These are phyloP conservation scores for Agriopis aurantiaria DNA, from an alignment of 2,888 invertebrate species.

Conservation along the genomic window DNA sequence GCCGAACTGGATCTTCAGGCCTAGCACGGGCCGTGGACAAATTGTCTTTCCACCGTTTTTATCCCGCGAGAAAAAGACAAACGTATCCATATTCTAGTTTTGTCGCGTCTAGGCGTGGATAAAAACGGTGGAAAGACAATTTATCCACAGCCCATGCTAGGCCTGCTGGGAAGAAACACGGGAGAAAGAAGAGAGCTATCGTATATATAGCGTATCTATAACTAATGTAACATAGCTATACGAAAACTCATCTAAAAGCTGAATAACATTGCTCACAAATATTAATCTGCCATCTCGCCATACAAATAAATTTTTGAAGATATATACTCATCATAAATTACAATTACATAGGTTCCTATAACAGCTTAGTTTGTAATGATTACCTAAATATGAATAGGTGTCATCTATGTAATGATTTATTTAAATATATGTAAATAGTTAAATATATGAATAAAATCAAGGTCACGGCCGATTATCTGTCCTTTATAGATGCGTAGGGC, in stretches of 20 bases:
- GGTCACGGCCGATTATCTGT: conserved; percentile 21
- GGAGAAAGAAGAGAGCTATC: neutral
- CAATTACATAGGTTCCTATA: conserved; percentile 28
- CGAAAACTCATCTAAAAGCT: conserved; percentile 9
- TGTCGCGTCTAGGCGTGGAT: too few species aligned
- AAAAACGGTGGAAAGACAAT: too few species aligned
- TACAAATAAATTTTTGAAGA: conserved; percentile 12
- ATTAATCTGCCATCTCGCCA: conserved; percentile 21
- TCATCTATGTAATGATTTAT: conserved; percentile 21
- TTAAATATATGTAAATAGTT: conserved; percentile 26
- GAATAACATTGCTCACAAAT: conserved; percentile 24
- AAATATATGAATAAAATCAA: conserved; percentile 25
- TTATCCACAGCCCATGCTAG: too few species aligned
- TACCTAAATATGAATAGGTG: conserved; percentile 11
- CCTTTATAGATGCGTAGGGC: conserved; percentile 2
- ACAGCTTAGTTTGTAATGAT: conserved; percentile 13
- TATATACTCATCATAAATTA: conserved; percentile 9
- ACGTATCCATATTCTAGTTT: too few species aligned
- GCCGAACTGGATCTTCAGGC: neutral
- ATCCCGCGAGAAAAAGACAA: too few species aligned
- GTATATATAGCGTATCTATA: neutral
- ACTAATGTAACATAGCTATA: too few species aligned
- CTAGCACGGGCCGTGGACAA: too few species aligned
- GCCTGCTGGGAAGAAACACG: neutral
- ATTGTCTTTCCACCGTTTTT: too few species aligned